A percentile compares a stretch with the other conserved stretches of the same genome.
Evolutionary conservation across 2,888 invertebrate genomes (phyloP).

Genomic region (Petrolisthes manimaculis): DNA sequence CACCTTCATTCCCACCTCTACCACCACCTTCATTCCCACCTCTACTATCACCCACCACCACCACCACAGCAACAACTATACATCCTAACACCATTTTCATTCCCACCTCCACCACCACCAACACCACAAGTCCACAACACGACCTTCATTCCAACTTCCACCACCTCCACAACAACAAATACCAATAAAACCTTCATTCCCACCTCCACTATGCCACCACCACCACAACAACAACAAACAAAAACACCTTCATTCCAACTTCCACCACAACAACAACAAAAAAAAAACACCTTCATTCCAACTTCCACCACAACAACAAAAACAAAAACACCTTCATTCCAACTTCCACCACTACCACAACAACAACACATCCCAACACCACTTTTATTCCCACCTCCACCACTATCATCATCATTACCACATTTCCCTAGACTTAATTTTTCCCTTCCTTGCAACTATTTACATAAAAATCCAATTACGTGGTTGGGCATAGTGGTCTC

Average conservation of each 20-base stretch:
- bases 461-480: too few species aligned
- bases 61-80: background rate
- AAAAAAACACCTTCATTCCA: too few species aligned
- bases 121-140: background rate
- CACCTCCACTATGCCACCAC: background rate
- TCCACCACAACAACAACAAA: too few species aligned
- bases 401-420: too few species aligned
- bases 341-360: too few species aligned
- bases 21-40: background rate
- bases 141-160: too few species aligned
- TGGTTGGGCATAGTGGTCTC: too few species aligned
- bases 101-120: background rate
- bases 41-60: background rate
- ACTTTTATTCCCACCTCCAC: background rate
- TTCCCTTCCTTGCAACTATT: too few species aligned
- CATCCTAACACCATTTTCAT: background rate
- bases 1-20: background rate
- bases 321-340: background rate
- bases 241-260: background rate
- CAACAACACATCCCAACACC: background rate
- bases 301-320: too few species aligned
- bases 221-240: too few species aligned
- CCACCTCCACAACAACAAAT: background rate
- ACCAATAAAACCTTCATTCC: background rate
- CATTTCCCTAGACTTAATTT: too few species aligned